A percentile compares a stretch with the other conserved stretches of the same genome.
These are phyloP conservation scores for Microdon myrmicae DNA, from an alignment of 2,888 invertebrate genomes.

Conservation along the genomic window DNA sequence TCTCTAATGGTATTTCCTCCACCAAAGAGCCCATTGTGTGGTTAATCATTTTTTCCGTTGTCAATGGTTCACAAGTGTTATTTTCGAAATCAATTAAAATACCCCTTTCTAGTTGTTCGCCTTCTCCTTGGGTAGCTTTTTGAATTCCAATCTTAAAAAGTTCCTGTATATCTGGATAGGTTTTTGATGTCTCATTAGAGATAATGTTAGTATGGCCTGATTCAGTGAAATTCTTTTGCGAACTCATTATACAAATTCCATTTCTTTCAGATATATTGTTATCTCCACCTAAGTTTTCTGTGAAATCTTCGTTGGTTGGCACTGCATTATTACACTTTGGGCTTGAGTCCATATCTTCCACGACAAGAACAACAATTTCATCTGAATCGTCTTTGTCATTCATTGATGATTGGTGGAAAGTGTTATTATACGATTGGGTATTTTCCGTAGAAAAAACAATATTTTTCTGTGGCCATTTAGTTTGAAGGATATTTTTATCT, in stretches of 20 bases:
- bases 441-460: too few species aligned
- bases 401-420: constrained; percentile 4
- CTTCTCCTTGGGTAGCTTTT: not conserved
- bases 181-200: too few species aligned
- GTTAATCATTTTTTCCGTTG: not conserved
- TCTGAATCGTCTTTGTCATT: constrained; percentile 38
- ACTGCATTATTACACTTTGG: constrained; percentile 2
- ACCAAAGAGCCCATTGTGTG: not conserved
- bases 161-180: too few species aligned
- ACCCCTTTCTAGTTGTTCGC: constrained; percentile 1
- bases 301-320: not conserved
- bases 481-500: constrained; percentile 9
- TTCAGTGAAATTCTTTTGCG: too few species aligned
- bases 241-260: too few species aligned
- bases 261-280: not conserved
- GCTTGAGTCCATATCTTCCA: constrained; percentile 51
- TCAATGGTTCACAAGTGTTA: not conserved
- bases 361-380: constrained; percentile 42
- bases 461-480: constrained; percentile 1
- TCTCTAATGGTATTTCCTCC: constrained; percentile 5
- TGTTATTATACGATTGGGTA: too few species aligned
- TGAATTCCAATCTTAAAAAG: not conserved
- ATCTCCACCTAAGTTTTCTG: not conserved
- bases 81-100: constrained; percentile 5
- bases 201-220: too few species aligned